Evolutionary conservation across 2,888 invertebrate species (phyloP).

Genomic region (Rambutsinella grinnellia): DNA sequence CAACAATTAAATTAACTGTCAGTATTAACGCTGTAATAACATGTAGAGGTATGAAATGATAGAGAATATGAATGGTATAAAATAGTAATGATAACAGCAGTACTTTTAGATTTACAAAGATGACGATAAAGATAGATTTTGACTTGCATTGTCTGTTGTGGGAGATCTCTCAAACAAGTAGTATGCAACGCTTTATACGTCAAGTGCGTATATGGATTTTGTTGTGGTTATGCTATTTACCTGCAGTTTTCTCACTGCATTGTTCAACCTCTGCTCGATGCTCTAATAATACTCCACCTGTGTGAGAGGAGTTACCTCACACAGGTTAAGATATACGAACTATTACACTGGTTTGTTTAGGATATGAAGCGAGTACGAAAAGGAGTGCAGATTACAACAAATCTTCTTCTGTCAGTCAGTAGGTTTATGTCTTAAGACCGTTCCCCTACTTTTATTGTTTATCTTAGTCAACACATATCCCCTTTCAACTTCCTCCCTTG

Average conservation of each 20-base stretch:
- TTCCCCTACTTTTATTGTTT: slow-evolving; percentile 37
- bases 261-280: background rate
- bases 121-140: too few species aligned
- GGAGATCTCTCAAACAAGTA: too few species aligned
- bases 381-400: slow-evolving; percentile 1
- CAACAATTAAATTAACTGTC: background rate
- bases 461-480: slow-evolving; percentile 18
- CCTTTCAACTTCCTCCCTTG: background rate
- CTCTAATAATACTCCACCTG: background rate
- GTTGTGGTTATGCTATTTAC: background rate
- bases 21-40: background rate
- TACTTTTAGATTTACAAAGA: too few species aligned
- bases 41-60: background rate
- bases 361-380: background rate
- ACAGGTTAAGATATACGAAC: background rate
- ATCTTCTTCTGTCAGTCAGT: slow-evolving; percentile 42
- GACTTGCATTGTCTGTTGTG: too few species aligned
- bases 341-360: background rate
- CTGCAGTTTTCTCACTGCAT: background rate
- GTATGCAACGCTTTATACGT: too few species aligned
- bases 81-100: too few species aligned
- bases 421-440: slow-evolving; percentile 44
- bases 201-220: background rate
- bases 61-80: background rate
- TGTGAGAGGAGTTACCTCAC: slow-evolving; percentile 36